Percentiles rank a stretch among this genome's conserved stretches.
These are phyloP conservation scores for Amia ocellicauda DNA, from an alignment of 2,113 vertebrate species.

Conservation along the genomic window DNA sequence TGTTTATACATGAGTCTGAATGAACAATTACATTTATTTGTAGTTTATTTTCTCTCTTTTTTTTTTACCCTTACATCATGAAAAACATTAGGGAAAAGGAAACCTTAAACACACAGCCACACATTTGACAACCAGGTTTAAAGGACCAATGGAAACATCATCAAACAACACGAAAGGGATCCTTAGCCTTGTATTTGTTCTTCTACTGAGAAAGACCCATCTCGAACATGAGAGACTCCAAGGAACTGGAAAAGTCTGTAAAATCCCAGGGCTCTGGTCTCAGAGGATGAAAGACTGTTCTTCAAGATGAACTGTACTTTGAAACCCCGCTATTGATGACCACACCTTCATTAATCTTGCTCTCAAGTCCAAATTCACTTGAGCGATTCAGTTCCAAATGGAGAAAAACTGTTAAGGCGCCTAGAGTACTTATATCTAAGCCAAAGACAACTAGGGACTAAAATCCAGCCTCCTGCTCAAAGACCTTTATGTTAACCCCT, in stretches of 20 bases:
- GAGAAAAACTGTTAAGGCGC: not conserved
- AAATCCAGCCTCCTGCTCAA: conserved; percentile 7
- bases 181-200: no score
- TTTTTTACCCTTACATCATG: no score
- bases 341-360: conserved; percentile 19
- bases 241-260: conserved; percentile 36
- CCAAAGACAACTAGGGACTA: not conserved
- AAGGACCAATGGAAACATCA: no score
- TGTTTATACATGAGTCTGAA: no score
- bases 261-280: conserved; percentile 12
- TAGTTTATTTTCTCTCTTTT: no score
- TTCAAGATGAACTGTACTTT: conserved; percentile 10
- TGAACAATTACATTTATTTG: no score
- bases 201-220: no score
- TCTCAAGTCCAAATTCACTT: conserved; percentile 18
- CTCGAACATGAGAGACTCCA: no score
- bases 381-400: not conserved
- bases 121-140: no score
- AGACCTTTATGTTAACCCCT: not conserved
- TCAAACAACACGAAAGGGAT: no score
- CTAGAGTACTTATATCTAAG: not conserved
- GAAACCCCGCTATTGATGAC: conserved; percentile 12
- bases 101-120: no score
- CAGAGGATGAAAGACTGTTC: conserved; percentile 11
- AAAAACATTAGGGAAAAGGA: no score